Conservation (phyloP, 2,113 vertebrate species). For the Cichladusa arquata region DNA sequence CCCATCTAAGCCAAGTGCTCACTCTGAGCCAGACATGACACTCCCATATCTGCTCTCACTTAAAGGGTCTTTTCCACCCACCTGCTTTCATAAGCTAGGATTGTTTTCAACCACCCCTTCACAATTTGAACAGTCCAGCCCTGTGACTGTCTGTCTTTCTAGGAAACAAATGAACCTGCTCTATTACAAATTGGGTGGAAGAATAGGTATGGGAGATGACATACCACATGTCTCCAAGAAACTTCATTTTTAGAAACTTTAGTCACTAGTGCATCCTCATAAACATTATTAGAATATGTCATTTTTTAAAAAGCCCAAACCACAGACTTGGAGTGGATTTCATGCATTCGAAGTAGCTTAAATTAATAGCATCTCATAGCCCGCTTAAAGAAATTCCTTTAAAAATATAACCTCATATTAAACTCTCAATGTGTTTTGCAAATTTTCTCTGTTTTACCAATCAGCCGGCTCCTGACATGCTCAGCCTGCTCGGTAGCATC, state of each 20-base stretch:
- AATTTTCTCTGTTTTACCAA: neutral
- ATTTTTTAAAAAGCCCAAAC: neutral
- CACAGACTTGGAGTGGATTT: neutral
- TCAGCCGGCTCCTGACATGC: neutral
- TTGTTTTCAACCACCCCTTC: neutral
- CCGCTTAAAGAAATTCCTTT: neutral
- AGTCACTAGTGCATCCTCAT: neutral
- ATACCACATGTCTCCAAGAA: neutral
- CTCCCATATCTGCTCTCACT: neutral
- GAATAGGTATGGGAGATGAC: neutral
- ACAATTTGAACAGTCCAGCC: neutral
- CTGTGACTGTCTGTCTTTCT: neutral
- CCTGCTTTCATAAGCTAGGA: neutral
- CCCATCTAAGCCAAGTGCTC: neutral
- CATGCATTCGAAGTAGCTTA: neutral
- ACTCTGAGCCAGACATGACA: fast-evolving
- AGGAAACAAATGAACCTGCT: neutral
- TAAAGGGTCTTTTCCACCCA: neutral
- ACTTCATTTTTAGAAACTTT: neutral
- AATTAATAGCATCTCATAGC: neutral
- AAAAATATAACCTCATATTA: neutral
- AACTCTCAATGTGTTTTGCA: neutral
- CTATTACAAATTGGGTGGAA: neutral
- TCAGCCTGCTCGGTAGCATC: neutral
- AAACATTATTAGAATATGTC: neutral